phyloP scores from a whole-genome alignment of 2,113 vertebrate genomes.

The Prinia subflava region DNA sequence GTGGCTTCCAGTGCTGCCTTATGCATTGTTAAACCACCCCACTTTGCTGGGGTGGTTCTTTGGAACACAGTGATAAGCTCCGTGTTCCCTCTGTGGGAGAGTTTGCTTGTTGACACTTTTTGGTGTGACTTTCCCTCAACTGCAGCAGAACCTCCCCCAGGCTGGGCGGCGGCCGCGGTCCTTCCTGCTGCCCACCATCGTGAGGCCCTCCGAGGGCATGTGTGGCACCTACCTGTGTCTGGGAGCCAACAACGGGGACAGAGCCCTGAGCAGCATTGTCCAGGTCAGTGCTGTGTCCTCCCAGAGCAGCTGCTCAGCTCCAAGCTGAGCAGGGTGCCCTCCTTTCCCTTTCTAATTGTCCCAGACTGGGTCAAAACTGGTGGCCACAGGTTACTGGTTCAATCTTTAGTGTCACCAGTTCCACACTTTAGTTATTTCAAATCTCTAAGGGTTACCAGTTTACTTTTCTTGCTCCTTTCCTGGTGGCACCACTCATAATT shows the following conservation, averaged over 20 bases:
- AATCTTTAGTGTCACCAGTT: background rate
- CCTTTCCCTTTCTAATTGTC: background rate
- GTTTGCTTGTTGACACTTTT: background rate
- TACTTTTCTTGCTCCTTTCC: background rate
- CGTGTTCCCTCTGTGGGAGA: background rate
- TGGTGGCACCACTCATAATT: background rate
- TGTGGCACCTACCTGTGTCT: slow-evolving; percentile 93
- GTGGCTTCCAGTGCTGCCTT: background rate
- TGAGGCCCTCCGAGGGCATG: slow-evolving; percentile 85
- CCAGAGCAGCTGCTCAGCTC: background rate
- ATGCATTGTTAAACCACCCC: background rate
- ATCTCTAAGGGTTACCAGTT: background rate
- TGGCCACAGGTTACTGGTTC: background rate
- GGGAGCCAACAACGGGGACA: slow-evolving; percentile 86
- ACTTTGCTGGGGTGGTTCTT: background rate
- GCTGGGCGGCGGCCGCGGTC: slow-evolving; percentile 88
- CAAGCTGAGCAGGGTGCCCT: background rate
- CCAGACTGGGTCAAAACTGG: background rate
- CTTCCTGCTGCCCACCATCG: slow-evolving; percentile 90
- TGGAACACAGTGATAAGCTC: background rate
- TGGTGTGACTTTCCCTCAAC: background rate
- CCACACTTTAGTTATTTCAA: background rate
- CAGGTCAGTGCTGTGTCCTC: slow-evolving; percentile 73
- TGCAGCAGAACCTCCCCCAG: slow-evolving; percentile 83
- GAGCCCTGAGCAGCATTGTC: slow-evolving; percentile 86